Base-by-base conservation (phyloP, 2,888 invertebrate species). In the Lycaena phlaeas region DNA sequence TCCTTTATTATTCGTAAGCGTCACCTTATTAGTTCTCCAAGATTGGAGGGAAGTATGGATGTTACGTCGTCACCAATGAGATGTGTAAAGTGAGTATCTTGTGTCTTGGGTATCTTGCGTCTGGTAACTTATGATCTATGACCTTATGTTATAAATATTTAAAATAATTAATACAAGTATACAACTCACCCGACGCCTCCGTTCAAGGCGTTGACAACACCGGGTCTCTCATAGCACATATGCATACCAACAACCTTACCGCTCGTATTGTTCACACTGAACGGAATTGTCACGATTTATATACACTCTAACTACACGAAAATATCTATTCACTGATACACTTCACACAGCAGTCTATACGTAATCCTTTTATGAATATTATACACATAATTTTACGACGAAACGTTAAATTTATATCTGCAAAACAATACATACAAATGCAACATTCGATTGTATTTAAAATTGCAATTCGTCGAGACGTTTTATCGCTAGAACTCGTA, bases 171-270 rank as follows among this genome's bases (percentile, higher is more conserved):
- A 7, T 17, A 11, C 7, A 31, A 18, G 18, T 31, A 10, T 5
- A 6, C 10, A 22, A 27, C 63, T 78, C 74, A 82, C 82, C 82
- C 81, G 53, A 76, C 70, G 49, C 67, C 63, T 62, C 75, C 76
- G 78, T 81, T 81, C 67, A 82, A 67, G 66, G 76, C 64, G 67
- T 72, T 71, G 62, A 81, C 79, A 62, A 77, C 56, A 47, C 76
- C 72, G 44, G 82, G 79, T 58, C 82, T 61, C 63, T 82, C 82
- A 78, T 79, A 84, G 62, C 82, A 82, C 79, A 82, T 68, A 75
- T 82, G 82, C 82, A 84, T 84, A 64, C 70, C 79, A 75, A 69
- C 71, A 57, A 61, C 56, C 60, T 54, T 66, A 54, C 56, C 60
- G 48, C 57, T 50, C 57, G 64, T 59, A 59, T 68, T 67, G 56